phyloP scores from a whole-genome alignment of 2,797 vertebrate species.

The Kryptolebias ocellatus region DNA sequence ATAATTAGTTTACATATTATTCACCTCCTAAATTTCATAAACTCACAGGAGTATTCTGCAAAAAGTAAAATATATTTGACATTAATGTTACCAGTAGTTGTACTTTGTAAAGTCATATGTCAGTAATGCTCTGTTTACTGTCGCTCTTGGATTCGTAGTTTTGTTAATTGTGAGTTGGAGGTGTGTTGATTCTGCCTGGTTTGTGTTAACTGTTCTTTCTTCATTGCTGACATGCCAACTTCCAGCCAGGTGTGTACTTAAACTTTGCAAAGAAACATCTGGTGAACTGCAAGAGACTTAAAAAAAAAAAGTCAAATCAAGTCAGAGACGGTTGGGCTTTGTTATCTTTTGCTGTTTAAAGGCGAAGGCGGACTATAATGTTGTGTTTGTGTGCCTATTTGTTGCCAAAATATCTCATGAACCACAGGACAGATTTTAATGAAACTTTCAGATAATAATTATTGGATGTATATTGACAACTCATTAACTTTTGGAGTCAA shows the following conservation, averaged over 20 bases:
- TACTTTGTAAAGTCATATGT: conserved; percentile 8
- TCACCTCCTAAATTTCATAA: background rate
- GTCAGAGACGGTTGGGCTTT: background rate
- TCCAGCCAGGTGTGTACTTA: conserved; percentile 41
- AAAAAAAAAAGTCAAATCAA: background rate
- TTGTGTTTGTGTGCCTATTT: too few relatives aligned
- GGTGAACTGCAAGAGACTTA: conserved; percentile 21
- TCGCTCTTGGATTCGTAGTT: conserved; percentile 40
- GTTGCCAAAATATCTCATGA: too few relatives aligned
- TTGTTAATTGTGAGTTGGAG: conserved; percentile 57
- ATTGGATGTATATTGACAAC: too few relatives aligned
- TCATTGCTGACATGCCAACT: conserved; percentile 73
- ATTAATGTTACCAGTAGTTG: background rate
- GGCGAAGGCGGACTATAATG: too few relatives aligned
- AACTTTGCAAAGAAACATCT: conserved; percentile 64
- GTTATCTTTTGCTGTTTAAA: too few relatives aligned
- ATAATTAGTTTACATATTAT: background rate
- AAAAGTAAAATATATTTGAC: background rate
- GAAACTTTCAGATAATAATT: too few relatives aligned
- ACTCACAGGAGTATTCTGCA: background rate
- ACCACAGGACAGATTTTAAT: too few relatives aligned
- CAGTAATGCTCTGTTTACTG: conserved; percentile 52
- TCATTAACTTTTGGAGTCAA: too few relatives aligned
- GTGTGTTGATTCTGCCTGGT: conserved; percentile 63
- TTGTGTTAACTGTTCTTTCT: conserved; percentile 67